Conservation (phyloP, 2,797 vertebrate species). For the Choloepus didactylus region DNA sequence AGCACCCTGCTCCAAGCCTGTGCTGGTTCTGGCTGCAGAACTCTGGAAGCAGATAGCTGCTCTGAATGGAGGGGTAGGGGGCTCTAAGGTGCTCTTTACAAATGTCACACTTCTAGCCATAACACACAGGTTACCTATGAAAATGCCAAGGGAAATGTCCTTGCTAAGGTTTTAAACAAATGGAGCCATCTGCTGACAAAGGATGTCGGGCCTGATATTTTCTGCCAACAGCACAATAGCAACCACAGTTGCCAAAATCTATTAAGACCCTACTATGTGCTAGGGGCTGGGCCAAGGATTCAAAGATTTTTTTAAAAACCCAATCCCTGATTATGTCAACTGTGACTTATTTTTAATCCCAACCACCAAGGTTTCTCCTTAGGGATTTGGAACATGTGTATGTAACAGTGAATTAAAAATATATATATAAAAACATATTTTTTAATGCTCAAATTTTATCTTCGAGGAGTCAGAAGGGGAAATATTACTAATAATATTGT, state of each 20-base stretch:
- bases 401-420: constrained; percentile 37
- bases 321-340: constrained; percentile 10
- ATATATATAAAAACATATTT: neutral
- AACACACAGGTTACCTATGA: neutral
- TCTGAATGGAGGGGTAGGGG: neutral
- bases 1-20: neutral
- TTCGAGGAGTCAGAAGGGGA: constrained; percentile 38
- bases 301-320: neutral
- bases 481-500: neutral
- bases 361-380: constrained; percentile 25
- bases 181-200: neutral
- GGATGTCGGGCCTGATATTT: neutral
- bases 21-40: neutral
- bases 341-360: constrained; percentile 25
- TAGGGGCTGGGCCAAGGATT: neutral
- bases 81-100: neutral
- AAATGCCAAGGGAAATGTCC: constrained; percentile 31
- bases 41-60: neutral
- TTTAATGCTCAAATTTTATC: constrained; percentile 22
- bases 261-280: neutral
- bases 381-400: neutral
- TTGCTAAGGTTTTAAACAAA: constrained; percentile 36
- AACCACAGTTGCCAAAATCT: neutral
- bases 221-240: neutral
- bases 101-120: constrained; percentile 41